phyloP scores from a whole-genome alignment of 1,140 invertebrate genomes.

The Pollicipes pollicipes region DNA sequence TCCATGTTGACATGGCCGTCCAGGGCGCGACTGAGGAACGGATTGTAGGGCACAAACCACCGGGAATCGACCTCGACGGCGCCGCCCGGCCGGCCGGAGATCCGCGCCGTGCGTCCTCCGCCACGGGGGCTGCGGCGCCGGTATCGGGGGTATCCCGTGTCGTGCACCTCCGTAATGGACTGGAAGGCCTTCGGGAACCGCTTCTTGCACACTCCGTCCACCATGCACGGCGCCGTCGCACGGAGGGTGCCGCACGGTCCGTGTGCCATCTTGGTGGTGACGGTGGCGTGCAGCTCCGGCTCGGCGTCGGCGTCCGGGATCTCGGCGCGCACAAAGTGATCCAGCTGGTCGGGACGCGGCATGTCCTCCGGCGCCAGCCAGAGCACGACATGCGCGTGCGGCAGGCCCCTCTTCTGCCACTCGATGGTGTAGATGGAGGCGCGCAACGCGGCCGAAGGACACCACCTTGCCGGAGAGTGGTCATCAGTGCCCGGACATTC shows the following conservation, averaged over 20 bases:
- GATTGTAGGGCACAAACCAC: conserved; percentile 16
- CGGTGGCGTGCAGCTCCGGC: conserved; percentile 13
- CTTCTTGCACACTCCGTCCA: no score
- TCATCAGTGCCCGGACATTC: conserved; percentile 12
- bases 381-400: conserved; percentile 27
- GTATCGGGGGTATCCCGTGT: no score
- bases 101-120: no score
- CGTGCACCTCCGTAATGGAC: no score
- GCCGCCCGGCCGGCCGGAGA: no score
- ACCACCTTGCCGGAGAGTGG: conserved; percentile 14
- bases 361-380: conserved; percentile 14
- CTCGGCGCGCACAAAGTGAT: conserved; percentile 20
- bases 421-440: conserved; percentile 23
- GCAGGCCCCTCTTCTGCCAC: conserved; percentile 30
- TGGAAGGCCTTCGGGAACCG: conserved; percentile 17
- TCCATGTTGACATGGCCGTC: conserved; percentile 18
- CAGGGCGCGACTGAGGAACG: conserved; percentile 12
- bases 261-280: conserved; percentile 23
- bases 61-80: no score
- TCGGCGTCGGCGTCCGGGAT: conserved; percentile 20
- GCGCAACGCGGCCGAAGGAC: conserved; percentile 16
- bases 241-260: no score
- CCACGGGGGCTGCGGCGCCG: background rate
- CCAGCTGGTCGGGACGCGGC: conserved; percentile 18
- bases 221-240: no score